Evolutionary conservation across 2,797 vertebrate species (phyloP), one percentile per base, ranked within the genome.

Genomic region (Tolypeutes matacus): DNA sequence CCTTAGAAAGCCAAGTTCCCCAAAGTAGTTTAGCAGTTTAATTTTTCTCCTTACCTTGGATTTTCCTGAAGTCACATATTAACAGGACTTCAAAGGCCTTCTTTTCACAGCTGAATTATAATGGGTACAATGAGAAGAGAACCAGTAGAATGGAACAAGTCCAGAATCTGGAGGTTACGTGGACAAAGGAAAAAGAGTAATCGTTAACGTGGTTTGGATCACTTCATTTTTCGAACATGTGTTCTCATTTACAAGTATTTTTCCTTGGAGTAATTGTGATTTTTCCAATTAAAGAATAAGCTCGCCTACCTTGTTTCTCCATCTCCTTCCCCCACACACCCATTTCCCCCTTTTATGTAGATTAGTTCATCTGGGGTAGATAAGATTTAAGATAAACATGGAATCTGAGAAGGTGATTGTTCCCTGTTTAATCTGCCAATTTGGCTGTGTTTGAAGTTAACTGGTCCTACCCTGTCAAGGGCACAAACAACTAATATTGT

Each of bases 101-200:
- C 85, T 82, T 93, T 96, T 86, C 67, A 75, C 0, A 20, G 83
- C 76, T 96, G 60, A 96, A 81, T 93, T 96, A 94, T 93, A 95
- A 77, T 70, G 97, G 67, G 29, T 86, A 27, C 83, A 86, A 94
- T 65, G 90, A 92, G 72, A 94, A 94, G 92, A 96, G 97, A 98
- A 91, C 64, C 96, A 96, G 77, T 94, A 96, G 83, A 95, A 91
- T 78, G 88, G 90, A 97, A 97, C 80, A 94, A 95, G 94, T 70
- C 23, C 96, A 94, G 86, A 82, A 73, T 88, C 72, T 60, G 21
- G 42, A 94, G n/a, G 56, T 72, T 60, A 25, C 53, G 42, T 76
- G 39, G 25, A 58, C 23, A 93, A 65, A 94, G 70, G 65, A 77
- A 69, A 73, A 91, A 90, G 60, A 34, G 14, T 18, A 81, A 70